phyloP scores from a whole-genome alignment of 1,140 invertebrate species.

The Heliconius hewitsoni region DNA sequence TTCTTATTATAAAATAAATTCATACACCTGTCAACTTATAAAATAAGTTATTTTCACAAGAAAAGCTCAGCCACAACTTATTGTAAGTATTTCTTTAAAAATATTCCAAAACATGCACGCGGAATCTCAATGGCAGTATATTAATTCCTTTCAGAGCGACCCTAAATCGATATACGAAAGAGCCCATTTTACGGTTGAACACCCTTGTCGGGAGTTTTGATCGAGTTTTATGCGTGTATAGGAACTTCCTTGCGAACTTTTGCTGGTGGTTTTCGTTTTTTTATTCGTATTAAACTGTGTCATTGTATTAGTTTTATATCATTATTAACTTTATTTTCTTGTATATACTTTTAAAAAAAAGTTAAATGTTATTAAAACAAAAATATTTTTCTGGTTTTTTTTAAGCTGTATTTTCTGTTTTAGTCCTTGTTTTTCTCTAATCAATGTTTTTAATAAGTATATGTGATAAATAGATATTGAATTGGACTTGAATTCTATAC shows the following conservation, averaged over 20 bases:
- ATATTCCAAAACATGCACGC: constrained; percentile 8
- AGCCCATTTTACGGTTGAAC: constrained; percentile 48
- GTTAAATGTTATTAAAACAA: too few species aligned
- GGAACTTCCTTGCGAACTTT: constrained; percentile 26
- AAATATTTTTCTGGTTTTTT: too few species aligned
- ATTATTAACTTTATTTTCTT: background rate
- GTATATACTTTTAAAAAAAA: too few species aligned
- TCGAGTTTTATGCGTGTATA: constrained; percentile 28
- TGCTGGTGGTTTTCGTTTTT: constrained; percentile 18
- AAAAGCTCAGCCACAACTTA: background rate
- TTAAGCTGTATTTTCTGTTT: too few species aligned
- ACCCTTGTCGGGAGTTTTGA: constrained; percentile 38
- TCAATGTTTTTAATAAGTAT: too few species aligned
- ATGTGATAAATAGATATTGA: too few species aligned
- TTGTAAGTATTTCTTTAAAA: constrained; percentile 2
- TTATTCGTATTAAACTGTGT: constrained; percentile 24
- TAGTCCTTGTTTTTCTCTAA: too few species aligned
- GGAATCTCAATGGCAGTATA: constrained; percentile 38
- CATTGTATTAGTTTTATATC: background rate
- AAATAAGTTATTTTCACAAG: background rate
- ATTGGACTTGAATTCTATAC: too few species aligned
- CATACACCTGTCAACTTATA: background rate
- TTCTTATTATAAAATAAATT: too few species aligned
- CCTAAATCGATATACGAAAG: constrained; percentile 47
- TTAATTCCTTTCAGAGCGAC: constrained; percentile 46